These are phyloP conservation scores for Pachydiplax longipennis DNA, from an alignment of 2,888 invertebrate species.

Conservation along the genomic window DNA sequence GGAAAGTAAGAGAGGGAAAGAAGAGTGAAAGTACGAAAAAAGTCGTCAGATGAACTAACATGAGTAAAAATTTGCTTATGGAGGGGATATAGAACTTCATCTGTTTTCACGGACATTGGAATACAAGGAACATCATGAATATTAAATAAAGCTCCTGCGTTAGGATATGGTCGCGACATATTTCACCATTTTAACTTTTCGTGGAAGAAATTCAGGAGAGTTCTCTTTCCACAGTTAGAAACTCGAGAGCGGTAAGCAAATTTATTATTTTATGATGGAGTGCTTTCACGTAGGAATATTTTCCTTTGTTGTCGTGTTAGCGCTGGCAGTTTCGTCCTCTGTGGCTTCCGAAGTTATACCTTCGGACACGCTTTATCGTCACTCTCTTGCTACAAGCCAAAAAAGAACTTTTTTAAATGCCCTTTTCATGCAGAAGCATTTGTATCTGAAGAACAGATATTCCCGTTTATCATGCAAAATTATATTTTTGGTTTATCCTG, in stretches of 20 bases:
- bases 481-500: no score
- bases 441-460: no score
- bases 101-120: no score
- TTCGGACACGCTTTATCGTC: no score
- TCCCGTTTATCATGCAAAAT: no score
- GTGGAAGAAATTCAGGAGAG: background rate
- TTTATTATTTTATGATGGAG: background rate
- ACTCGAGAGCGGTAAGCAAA: background rate
- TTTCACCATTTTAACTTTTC: background rate
- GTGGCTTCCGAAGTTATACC: background rate
- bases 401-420: no score
- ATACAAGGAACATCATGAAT: no score
- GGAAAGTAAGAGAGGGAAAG: background rate
- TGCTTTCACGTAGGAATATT: background rate
- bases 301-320: background rate
- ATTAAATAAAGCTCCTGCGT: no score
- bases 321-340: background rate
- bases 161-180: no score
- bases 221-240: background rate
- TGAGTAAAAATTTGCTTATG: background rate
- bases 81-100: no score
- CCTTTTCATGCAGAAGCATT: no score
- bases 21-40: background rate
- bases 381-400: no score
- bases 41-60: background rate